These are phyloP conservation scores for Periplaneta americana DNA, from an alignment of 1,140 invertebrate species.

Conservation along the genomic window DNA sequence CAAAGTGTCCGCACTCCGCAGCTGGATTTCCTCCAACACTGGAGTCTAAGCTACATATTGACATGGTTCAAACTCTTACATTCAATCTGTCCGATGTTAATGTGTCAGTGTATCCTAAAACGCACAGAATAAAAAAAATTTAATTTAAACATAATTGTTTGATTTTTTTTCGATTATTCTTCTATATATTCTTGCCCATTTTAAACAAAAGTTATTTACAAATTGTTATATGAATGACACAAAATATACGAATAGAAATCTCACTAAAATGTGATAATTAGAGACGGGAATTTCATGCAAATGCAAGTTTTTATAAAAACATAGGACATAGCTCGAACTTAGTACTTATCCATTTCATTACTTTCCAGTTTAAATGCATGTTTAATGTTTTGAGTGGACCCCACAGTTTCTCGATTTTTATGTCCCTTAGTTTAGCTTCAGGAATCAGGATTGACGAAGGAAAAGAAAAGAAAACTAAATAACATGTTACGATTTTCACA, in stretches of 20 bases:
- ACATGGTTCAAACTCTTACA: neutral
- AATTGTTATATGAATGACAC: neutral
- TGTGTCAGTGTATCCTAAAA: neutral
- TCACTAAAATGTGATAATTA: too few species aligned
- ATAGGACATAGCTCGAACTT: too few species aligned
- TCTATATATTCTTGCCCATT: neutral
- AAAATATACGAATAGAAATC: neutral
- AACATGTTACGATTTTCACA: too few species aligned
- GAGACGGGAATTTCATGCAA: too few species aligned
- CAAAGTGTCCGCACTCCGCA: conserved; percentile 43
- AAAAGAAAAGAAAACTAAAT: too few species aligned
- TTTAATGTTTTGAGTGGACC: too few species aligned
- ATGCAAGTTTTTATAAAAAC: too few species aligned
- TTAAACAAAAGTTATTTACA: neutral
- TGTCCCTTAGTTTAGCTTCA: too few species aligned
- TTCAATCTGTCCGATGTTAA: neutral
- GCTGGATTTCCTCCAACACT: conserved; percentile 51
- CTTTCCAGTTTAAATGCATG: too few species aligned
- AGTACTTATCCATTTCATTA: too few species aligned
- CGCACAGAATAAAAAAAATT: neutral
- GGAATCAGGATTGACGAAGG: too few species aligned
- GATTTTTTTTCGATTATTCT: neutral
- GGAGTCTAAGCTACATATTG: conserved; percentile 26
- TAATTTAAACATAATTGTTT: neutral
- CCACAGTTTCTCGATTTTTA: too few species aligned